These are phyloP conservation scores for Bambusicola thoracicus DNA, from an alignment of 2,113 vertebrate species.

Conservation along the genomic window DNA sequence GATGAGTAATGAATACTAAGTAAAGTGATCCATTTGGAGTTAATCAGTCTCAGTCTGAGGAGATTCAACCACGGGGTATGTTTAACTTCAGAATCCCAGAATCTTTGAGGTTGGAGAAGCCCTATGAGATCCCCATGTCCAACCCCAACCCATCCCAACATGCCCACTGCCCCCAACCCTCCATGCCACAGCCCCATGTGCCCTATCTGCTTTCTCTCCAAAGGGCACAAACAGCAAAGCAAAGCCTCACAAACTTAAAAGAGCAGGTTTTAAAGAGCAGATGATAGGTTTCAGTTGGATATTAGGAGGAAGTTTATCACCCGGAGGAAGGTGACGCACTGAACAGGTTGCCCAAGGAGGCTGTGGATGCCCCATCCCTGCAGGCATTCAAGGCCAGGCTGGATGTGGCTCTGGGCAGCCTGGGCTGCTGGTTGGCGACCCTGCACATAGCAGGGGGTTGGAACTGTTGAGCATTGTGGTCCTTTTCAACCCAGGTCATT, in stretches of 20 bases:
- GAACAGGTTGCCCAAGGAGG: too few species aligned
- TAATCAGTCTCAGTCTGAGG: rapidly evolving
- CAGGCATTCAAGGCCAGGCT: too few species aligned
- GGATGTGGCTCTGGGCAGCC: too few species aligned
- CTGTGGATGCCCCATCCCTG: too few species aligned
- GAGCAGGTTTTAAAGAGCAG: background rate
- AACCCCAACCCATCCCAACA: background rate
- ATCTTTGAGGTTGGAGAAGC: background rate
- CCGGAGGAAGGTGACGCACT: too few species aligned
- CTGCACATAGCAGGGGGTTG: too few species aligned
- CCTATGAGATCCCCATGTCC: background rate
- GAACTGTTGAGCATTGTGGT: too few species aligned
- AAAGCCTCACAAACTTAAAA: rapidly evolving
- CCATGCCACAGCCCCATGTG: too few species aligned
- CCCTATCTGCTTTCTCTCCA: background rate
- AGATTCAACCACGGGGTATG: rapidly evolving
- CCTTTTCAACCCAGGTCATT: too few species aligned
- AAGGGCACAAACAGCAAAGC: background rate
- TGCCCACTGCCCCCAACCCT: too few species aligned
- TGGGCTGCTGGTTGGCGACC: too few species aligned
- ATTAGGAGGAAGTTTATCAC: too few species aligned
- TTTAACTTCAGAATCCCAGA: background rate
- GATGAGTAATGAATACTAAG: rapidly evolving
- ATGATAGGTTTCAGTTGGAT: background rate
- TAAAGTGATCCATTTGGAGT: rapidly evolving